These are phyloP conservation scores for Polypterus bichir DNA, from an alignment of 2,113 vertebrate genomes.

Conservation along the genomic window DNA sequence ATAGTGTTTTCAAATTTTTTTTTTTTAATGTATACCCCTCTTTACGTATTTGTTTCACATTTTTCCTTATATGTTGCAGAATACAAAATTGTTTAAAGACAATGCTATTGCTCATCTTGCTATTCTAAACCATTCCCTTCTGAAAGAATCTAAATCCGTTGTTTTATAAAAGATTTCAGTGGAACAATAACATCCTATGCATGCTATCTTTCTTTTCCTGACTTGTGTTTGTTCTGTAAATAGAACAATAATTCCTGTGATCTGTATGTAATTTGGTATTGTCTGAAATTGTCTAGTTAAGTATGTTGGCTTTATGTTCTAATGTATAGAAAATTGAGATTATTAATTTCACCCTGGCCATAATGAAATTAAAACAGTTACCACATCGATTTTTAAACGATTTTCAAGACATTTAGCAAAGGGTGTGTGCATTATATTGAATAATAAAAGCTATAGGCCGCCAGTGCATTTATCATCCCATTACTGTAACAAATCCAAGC, in stretches of 20 bases:
- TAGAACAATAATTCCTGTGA: constrained; percentile 1
- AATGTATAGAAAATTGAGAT: constrained; percentile 7
- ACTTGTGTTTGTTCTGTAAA: not conserved
- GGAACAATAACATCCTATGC: not conserved
- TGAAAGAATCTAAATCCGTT: too few species aligned
- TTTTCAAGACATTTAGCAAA: constrained; percentile 47
- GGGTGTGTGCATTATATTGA: constrained; percentile 54
- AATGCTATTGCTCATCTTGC: too few species aligned
- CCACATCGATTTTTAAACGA: constrained; percentile 46
- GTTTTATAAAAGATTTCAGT: not conserved
- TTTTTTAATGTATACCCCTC: too few species aligned
- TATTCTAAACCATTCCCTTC: too few species aligned
- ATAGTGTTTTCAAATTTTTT: too few species aligned
- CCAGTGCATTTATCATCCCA: constrained; percentile 94
- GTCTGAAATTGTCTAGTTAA: constrained; percentile 5
- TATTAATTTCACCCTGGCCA: constrained; percentile 23
- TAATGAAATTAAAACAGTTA: constrained; percentile 38
- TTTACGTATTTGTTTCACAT: too few species aligned
- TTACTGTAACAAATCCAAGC: constrained; percentile 90
- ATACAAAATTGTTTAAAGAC: too few species aligned
- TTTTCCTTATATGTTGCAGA: too few species aligned
- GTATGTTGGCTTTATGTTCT: constrained; percentile 8
- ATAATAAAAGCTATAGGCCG: constrained; percentile 72
- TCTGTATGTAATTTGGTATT: constrained; percentile 1
- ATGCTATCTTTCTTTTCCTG: not conserved